Evolutionary conservation across 2,113 vertebrate genomes (phyloP), one percentile per base, ranked within the genome.

Genomic region (Chlamydotis undulata): DNA sequence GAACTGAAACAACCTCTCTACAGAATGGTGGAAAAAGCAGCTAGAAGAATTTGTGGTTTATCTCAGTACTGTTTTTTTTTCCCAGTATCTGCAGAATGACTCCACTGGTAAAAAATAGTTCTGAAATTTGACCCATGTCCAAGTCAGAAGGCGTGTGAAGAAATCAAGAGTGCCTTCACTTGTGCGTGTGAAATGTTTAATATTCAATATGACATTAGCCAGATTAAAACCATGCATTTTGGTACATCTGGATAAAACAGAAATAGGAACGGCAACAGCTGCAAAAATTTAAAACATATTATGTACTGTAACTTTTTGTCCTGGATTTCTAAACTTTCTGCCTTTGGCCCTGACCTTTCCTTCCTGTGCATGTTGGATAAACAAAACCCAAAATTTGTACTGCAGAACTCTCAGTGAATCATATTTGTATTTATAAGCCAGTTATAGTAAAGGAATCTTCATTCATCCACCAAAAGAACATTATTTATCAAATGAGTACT

Each of bases 81-180:
- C 21, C 21, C 35, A 77, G 19, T 69, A 90, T 55, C 31, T 80
- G 45, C 33, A 85, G 49, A 83, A 69, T 78, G 29, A 75, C 39
- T 75, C 0, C 0, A 64, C 47, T 59, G 21, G 33, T 83, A 64
- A 95, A 87, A 96, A 86, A 31, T 3, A 45, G 15, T 24, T 56
- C 47, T 79, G 45, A 81, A 86, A 64, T 67, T 63, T 85, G 90
- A 94, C 14, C 13, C 37, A 47, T 9, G 12, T 82, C 57, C 77
- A 92, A 89, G 21, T 63, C 70, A 87, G 81, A 91, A 91, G 28
- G 33, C 50, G 86, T 69, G 61, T 94, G 94, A 97, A 94, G 83
- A 96, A 95, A 87, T 59, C 57, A 95, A 89, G 89, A 82, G 13
- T 60, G 23, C 41, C 49, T 83, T 71, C 65, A 83, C 1, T 4